These are phyloP conservation scores for Paedocypris micromegethes DNA, from an alignment of 2,797 vertebrate species.

Conservation along the genomic window DNA sequence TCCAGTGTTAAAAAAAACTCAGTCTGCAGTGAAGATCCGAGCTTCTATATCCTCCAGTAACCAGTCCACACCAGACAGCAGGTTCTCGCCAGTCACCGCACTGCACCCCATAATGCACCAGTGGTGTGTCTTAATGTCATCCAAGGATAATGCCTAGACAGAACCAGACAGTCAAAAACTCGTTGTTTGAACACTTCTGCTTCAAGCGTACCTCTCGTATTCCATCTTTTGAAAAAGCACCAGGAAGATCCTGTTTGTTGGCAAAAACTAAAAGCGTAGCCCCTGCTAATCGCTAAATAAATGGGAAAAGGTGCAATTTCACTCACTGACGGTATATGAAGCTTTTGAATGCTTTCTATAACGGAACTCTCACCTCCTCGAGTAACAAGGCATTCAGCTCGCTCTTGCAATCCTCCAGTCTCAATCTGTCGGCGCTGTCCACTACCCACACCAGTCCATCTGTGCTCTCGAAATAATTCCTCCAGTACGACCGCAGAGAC, in stretches of 20 bases:
- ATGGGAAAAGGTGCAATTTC: not conserved
- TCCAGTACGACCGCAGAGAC: constrained; percentile 88
- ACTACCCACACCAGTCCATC: constrained; percentile 93
- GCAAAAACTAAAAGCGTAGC: constrained; percentile 87
- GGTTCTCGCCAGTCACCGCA: constrained; percentile 82
- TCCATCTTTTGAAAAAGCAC: constrained; percentile 66
- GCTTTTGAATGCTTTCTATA: too few species aligned
- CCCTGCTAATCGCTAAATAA: constrained; percentile 77
- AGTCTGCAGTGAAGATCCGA: constrained; percentile 80
- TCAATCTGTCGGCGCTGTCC: constrained; percentile 84
- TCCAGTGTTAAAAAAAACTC: constrained; percentile 29
- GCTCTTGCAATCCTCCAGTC: constrained; percentile 80
- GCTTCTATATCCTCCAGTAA: constrained; percentile 81
- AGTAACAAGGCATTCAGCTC: constrained; percentile 76
- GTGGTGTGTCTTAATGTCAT: constrained; percentile 81
- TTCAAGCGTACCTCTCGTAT: constrained; percentile 65
- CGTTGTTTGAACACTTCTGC: not conserved
- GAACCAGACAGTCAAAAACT: not conserved
- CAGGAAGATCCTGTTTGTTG: constrained; percentile 79
- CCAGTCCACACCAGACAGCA: constrained; percentile 82
- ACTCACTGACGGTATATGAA: not conserved
- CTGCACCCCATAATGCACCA: constrained; percentile 89
- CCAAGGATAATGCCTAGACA: constrained; percentile 72
- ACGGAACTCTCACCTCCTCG: constrained; percentile 72
- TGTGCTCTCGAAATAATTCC: constrained; percentile 93